Evolutionary conservation across 1,140 invertebrate genomes (phyloP).

Genomic region (Amyelois transitella): DNA sequence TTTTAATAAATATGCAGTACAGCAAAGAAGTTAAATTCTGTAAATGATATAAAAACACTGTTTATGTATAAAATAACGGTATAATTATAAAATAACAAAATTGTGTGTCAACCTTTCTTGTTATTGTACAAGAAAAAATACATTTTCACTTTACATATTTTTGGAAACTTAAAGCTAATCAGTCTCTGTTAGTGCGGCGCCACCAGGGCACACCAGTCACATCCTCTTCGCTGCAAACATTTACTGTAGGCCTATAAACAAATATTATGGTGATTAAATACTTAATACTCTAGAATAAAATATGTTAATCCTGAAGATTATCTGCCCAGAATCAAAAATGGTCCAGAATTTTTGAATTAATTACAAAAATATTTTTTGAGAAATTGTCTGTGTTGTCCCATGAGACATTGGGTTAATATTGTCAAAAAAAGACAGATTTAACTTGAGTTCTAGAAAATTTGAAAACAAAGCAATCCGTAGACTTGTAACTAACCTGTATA

Average conservation of each 20-base stretch:
- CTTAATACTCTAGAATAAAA: background rate
- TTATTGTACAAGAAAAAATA: constrained; percentile 25
- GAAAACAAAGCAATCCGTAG: too few relatives aligned
- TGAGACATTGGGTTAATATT: too few relatives aligned
- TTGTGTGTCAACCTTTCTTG: constrained; percentile 18
- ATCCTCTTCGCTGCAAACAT: constrained; percentile 45
- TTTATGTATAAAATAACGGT: background rate
- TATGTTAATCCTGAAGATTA: background rate
- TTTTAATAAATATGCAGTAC: background rate
- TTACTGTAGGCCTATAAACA: constrained; percentile 40
- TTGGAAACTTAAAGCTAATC: constrained; percentile 56
- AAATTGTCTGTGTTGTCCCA: too few relatives aligned
- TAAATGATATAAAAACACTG: background rate
- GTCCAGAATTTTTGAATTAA: too few relatives aligned
- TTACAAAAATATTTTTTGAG: too few relatives aligned
- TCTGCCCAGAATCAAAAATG: too few relatives aligned
- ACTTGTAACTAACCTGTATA: constrained; percentile 56
- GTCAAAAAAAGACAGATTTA: too few relatives aligned
- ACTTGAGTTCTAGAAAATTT: too few relatives aligned
- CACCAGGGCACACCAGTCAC: constrained; percentile 62
- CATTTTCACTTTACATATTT: constrained; percentile 19
- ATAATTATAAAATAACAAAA: constrained; percentile 28
- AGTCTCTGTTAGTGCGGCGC: constrained; percentile 61
- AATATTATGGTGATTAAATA: background rate
- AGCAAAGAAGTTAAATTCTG: background rate